Percentiles rank a stretch among this genome's conserved stretches.
These are phyloP conservation scores for Halyomorpha halys DNA, from an alignment of 1,140 invertebrate species.

Conservation along the genomic window DNA sequence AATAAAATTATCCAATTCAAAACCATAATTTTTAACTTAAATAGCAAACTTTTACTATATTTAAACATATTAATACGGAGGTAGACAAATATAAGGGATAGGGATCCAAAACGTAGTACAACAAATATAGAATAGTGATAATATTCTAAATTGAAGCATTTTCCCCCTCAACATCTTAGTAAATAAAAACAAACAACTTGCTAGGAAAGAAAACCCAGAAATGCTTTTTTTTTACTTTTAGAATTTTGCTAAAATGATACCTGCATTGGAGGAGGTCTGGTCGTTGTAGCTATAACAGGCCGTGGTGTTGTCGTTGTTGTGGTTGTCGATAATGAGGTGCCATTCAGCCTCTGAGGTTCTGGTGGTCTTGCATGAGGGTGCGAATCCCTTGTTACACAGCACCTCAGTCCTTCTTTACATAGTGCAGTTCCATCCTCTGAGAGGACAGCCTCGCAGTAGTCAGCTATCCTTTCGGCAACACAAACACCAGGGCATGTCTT, in stretches of 20 bases:
- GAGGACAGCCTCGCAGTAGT: conserved; percentile 75
- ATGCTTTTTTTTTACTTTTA: neutral
- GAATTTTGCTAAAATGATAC: neutral
- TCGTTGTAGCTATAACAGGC: neutral
- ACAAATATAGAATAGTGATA: no score
- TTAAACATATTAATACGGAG: no score
- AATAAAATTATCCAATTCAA: no score
- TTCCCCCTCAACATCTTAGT: no score
- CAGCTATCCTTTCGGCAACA: conserved; percentile 63
- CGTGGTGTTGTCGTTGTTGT: conserved; percentile 26
- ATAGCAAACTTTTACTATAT: no score
- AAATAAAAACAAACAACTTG: no score
- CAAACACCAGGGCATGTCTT: conserved; percentile 69
- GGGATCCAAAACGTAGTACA: no score
- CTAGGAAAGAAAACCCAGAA: no score
- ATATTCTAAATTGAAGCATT: no score
- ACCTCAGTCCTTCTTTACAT: conserved; percentile 57
- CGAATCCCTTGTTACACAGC: conserved; percentile 63
- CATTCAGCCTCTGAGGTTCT: conserved; percentile 28
- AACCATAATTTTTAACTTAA: no score
- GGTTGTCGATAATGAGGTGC: conserved; percentile 23
- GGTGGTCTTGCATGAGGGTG: conserved; percentile 48
- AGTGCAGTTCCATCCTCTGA: conserved; percentile 39
- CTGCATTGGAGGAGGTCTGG: neutral
- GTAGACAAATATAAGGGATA: no score